Base-by-base conservation (phyloP, 2,113 vertebrate species). In the Morone chrysops region DNA sequence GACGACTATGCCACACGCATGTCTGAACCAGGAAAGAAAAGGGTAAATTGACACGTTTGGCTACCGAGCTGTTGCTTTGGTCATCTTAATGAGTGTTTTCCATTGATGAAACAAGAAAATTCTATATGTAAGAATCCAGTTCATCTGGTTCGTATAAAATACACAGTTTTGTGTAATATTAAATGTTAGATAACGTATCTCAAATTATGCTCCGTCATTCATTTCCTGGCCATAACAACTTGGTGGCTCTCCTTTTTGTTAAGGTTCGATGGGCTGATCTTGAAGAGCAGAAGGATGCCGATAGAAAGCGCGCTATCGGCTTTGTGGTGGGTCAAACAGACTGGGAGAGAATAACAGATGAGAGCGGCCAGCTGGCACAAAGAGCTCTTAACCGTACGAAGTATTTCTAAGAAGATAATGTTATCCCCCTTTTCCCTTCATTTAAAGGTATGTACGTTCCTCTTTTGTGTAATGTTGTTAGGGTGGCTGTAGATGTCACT, bases 291-390 rank as follows among this genome's bases (percentile, higher is more conserved):
- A 99, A 99, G 90, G 98, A 99, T 16, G 98, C 97, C 11, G 98
- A 99, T 92, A 94, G 98, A 78, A 99, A 99, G 90, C 97, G 98
- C 36, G 98, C 98, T 31, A 99, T 99, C 25, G 98, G 98, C 86
- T 99, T 99, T 96, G 97, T 99, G 82, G 98, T 99, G 89, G 98
- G 98, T 93, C 98, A 99, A 85, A 99, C 98, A 0, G 98, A 99
- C 75, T 99, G 98, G 98, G 98, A 99, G 92, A 98, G 97, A 94
- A 99, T 99, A 94, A 99, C 98, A 40, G 98, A 99, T 78, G 98
- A 99, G 95, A 99, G 96, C 22, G 98, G 98, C 56, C 96, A 97
- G 89, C 95, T 99, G 90, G 98, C 98, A 38, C 97, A 99, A 91
- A 96, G 95, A 96, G 98, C 98, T 92, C 97, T 99, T 83, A 99